These are phyloP conservation scores for Pegoplata infirma DNA, from an alignment of 2,888 invertebrate species.

Conservation along the genomic window DNA sequence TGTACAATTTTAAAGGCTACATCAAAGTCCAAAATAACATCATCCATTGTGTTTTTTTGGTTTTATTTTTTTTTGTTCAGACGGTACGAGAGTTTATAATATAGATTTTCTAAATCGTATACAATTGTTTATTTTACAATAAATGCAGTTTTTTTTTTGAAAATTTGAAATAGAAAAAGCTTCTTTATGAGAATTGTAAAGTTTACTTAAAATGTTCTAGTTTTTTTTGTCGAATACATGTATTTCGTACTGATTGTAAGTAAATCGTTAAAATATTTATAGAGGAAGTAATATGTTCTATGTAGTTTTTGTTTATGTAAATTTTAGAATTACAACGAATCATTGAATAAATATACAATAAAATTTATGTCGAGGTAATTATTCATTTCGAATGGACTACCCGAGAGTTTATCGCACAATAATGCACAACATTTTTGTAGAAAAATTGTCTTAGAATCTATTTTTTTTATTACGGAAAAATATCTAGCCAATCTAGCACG, in stretches of 20 bases:
- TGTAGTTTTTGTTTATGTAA: conserved; percentile 12
- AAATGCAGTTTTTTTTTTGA: not conserved
- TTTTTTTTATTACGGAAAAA: too few species aligned
- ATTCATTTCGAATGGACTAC: too few species aligned
- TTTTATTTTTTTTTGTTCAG: too few species aligned
- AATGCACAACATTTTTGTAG: too few species aligned
- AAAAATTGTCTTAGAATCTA: too few species aligned
- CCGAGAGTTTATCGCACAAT: too few species aligned
- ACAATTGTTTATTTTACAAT: not conserved
- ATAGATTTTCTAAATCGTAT: not conserved
- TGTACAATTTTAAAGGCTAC: conserved; percentile 48
- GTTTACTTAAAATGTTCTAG: conserved; percentile 3
- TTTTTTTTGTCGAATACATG: too few species aligned
- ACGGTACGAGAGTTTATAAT: not conserved
- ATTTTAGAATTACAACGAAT: not conserved
- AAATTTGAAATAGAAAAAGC: not conserved
- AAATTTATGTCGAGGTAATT: not conserved
- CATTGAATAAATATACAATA: conserved; percentile 5
- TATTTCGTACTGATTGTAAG: conserved; percentile 18
- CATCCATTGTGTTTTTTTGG: conserved; percentile 13
- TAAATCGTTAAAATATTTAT: conserved; percentile 42
- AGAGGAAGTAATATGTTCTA: conserved; percentile 9
- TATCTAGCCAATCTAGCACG: too few species aligned
- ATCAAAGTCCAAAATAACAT: conserved; percentile 52
- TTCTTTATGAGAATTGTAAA: not conserved